A percentile compares a stretch with the other conserved stretches of the same genome.
phyloP scores from a whole-genome alignment of 2,113 vertebrate species.

The Calyptomena viridis region DNA sequence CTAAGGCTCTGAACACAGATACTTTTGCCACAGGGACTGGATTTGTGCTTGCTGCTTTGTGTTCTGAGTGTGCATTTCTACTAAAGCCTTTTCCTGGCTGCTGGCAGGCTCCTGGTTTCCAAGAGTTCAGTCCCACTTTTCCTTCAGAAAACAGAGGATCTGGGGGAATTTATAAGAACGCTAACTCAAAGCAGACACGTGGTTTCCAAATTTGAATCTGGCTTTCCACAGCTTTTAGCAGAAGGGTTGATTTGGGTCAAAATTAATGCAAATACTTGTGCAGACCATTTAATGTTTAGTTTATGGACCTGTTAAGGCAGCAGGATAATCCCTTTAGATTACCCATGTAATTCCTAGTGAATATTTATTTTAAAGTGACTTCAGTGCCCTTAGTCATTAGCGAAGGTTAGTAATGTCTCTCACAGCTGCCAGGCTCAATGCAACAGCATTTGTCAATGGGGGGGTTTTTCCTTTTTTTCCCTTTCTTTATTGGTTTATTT shows the following conservation, averaged over 20 bases:
- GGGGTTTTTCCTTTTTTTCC: constrained; percentile 25
- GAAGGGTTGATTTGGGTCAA: constrained; percentile 52
- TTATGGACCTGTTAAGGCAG: constrained; percentile 56
- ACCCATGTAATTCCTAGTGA: constrained; percentile 49
- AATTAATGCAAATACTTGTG: constrained; percentile 35
- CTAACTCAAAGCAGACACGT: not conserved
- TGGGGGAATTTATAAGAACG: not conserved
- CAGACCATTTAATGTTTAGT: constrained; percentile 20
- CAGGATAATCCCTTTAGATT: constrained; percentile 65
- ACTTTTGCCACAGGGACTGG: not conserved
- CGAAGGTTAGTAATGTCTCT: constrained; percentile 38
- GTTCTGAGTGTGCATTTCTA: not conserved
- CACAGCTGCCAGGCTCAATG: constrained; percentile 26
- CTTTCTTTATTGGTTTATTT: not conserved
- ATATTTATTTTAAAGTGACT: constrained; percentile 67
- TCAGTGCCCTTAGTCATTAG: constrained; percentile 47
- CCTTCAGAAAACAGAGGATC: not conserved
- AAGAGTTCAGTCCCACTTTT: not conserved
- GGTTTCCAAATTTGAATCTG: not conserved
- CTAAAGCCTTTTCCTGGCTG: not conserved
- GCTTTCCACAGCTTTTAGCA: not conserved
- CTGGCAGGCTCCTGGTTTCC: not conserved
- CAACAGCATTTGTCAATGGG: constrained; percentile 8
- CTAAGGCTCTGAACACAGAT: not conserved
- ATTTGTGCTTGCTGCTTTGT: not conserved